Evolutionary conservation across 2,888 invertebrate genomes (phyloP), one percentile per base, ranked within the genome.

Genomic region (Stomorhina lunata): DNA sequence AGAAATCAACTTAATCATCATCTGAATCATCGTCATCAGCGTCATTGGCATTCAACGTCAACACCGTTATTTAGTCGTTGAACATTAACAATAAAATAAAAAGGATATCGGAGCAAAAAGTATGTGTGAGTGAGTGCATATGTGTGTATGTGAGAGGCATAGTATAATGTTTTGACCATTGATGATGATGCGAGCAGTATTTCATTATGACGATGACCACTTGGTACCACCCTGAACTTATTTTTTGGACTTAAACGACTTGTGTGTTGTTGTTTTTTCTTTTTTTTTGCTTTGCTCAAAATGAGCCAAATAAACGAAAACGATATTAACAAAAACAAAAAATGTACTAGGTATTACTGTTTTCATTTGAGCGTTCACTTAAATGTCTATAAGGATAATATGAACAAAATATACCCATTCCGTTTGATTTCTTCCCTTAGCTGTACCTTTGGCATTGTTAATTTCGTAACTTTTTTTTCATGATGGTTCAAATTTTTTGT

Each of bases 61-160:
- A 79, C 79, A 82, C 82, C 79, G 71, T 82, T 77, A 82, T 82
- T 82, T 82, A 82, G 82, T 76, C 82, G 79, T 79, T 82, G 71
- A 75, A 66, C 79, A 79, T 79, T 79, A 79, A 82, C 65, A 82
- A 72, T 71, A 79, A 78, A 68, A 68, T 76, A 68, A 53, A 61
- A 45, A 80, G 37, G 53, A 55, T 32, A 65, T 71, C 37, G 45
- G 25, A 68, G 27, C 34, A 65, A 45, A 78, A 53, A 40, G 40
- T 50, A 22, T 69, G 4, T 32, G 37, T 29, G 29, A 22, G 32
- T 4, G 40, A 3, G 12, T 27, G 25, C n/a, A n/a, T 57, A 20
- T 10, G 12, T 55, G 10, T 27, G 12, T 17, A 27, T 40, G 10
- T 15, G 32, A 25, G 43, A n/a, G 15, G 71, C n/a, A n/a, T 2